These are phyloP conservation scores for Acanthochromis polyacanthus DNA, from an alignment of 2,113 vertebrate species.

Conservation along the genomic window DNA sequence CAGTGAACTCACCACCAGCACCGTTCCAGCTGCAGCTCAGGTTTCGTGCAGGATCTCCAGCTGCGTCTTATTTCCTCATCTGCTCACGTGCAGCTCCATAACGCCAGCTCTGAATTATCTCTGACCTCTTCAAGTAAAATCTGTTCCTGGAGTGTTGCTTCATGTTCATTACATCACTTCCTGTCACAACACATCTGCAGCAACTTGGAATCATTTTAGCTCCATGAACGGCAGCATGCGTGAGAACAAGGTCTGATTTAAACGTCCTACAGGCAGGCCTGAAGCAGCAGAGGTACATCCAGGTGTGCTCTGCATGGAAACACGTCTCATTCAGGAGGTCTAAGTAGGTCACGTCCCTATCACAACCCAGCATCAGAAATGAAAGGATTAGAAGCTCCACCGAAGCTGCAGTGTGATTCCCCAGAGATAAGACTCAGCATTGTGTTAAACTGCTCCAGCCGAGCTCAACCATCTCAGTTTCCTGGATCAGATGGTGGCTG, in stretches of 20 bases:
- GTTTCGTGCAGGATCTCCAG: slow-evolving; percentile 41
- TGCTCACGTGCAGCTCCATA: slow-evolving; percentile 6
- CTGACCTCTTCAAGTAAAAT: slow-evolving; percentile 27
- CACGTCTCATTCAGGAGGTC: not conserved
- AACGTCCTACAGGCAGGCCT: slow-evolving; percentile 29
- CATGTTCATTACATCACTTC: slow-evolving; percentile 37
- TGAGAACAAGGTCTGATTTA: slow-evolving; percentile 49
- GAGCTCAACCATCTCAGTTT: slow-evolving; percentile 12
- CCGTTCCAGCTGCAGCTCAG: slow-evolving; percentile 38
- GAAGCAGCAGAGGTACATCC: slow-evolving; percentile 21
- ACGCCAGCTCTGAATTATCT: slow-evolving; percentile 20
- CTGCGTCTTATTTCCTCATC: slow-evolving; percentile 51
- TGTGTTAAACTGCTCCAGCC: not conserved
- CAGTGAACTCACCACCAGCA: slow-evolving; percentile 16
- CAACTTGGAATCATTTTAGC: slow-evolving; percentile 33
- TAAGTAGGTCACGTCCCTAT: slow-evolving; percentile 39
- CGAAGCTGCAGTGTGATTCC: not conserved
- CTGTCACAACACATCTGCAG: slow-evolving; percentile 68
- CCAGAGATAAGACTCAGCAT: slow-evolving; percentile 23
- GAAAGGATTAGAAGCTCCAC: slow-evolving; percentile 12
- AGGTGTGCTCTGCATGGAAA: slow-evolving; percentile 4
- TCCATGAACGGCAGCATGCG: slow-evolving; percentile 30
- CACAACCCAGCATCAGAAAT: slow-evolving; percentile 1
- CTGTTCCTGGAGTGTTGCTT: slow-evolving; percentile 16
- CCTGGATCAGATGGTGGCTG: slow-evolving; percentile 12